A percentile compares a stretch with the other conserved stretches of the same genome.
phyloP scores from a whole-genome alignment of 2,888 invertebrate species.

The Morinoia aosen region DNA sequence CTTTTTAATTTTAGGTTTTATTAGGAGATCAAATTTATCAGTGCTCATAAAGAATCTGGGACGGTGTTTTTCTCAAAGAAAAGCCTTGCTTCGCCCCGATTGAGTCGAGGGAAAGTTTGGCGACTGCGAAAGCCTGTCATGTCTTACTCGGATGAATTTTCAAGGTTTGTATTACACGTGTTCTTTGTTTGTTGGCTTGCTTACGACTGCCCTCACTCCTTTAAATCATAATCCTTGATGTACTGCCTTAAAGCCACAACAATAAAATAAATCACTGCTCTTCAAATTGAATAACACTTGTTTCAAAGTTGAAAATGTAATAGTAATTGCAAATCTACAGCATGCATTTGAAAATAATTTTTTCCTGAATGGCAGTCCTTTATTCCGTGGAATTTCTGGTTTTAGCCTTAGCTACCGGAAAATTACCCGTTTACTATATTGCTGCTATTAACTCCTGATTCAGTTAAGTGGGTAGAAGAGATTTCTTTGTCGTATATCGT shows the following conservation, averaged over 20 bases:
- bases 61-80: background rate
- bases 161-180: background rate
- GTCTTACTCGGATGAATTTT: background rate
- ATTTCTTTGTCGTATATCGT: too few species aligned
- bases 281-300: background rate
- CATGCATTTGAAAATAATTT: background rate
- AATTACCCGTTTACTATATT: too few species aligned
- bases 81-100: background rate
- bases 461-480: too few species aligned
- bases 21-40: constrained; percentile 13
- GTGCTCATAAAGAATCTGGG: background rate
- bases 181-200: background rate
- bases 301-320: background rate
- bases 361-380: too few species aligned
- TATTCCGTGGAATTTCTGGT: too few species aligned
- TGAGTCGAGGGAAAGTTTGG: background rate
- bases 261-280: background rate
- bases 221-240: background rate
- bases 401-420: too few species aligned
- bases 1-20: constrained; percentile 15
- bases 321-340: background rate
- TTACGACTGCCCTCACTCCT: background rate
- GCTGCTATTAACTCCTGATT: too few species aligned
- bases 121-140: background rate
- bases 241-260: background rate